Evolutionary conservation across 2,888 invertebrate species (phyloP).

Genomic region (Hedya salicella): DNA sequence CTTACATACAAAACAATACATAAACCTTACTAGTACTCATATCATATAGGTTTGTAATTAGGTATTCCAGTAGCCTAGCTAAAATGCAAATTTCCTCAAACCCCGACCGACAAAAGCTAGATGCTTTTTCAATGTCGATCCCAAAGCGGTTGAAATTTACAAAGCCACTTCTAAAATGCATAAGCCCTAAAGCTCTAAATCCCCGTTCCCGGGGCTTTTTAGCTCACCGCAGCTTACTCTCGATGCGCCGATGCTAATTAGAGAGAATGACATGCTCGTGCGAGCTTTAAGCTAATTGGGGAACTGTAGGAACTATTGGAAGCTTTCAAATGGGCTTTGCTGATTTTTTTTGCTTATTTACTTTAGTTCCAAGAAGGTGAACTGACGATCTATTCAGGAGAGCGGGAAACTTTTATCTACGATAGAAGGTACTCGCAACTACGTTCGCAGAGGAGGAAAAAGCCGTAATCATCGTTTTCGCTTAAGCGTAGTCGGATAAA

Average conservation of each 20-base stretch:
- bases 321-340: not conserved
- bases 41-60: no score
- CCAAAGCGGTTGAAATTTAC: slow-evolving; percentile 12
- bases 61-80: no score
- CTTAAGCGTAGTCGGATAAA: no score
- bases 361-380: not conserved
- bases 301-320: slow-evolving; percentile 3
- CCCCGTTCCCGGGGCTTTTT: slow-evolving; percentile 16
- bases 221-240: slow-evolving; percentile 29
- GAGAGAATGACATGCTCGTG: slow-evolving; percentile 9
- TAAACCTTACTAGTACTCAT: no score
- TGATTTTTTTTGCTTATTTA: not conserved
- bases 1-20: no score
- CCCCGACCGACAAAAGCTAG: not conserved
- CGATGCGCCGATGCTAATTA: slow-evolving; percentile 31
- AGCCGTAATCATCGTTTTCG: no score
- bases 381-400: not conserved
- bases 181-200: slow-evolving; percentile 31
- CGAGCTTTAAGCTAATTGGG: slow-evolving; percentile 18
- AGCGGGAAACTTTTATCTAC: no score
- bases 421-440: no score
- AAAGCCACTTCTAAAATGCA: slow-evolving; percentile 10
- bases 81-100: not conserved
- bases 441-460: no score
- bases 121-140: not conserved